Evolutionary conservation across 2,888 invertebrate species (phyloP).

Genomic region (Oxyteleia sp.): DNA sequence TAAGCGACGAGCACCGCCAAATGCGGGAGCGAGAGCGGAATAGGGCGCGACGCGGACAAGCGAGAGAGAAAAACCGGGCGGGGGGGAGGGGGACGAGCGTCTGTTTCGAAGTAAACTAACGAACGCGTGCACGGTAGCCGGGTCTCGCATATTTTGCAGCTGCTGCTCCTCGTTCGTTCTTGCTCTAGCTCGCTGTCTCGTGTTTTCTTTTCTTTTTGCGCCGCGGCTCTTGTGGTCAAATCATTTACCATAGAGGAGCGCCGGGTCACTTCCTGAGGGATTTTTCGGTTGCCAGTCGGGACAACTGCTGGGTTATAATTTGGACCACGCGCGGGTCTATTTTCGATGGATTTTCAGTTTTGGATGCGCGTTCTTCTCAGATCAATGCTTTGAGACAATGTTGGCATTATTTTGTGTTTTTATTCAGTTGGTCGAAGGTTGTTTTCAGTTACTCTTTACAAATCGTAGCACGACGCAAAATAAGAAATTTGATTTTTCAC

Average conservation of each 20-base stretch:
- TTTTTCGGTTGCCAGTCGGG: background rate
- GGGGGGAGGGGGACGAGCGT: conserved; percentile 8
- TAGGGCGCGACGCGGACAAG: background rate
- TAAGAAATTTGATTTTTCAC: too few relatives aligned
- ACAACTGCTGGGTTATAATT: background rate
- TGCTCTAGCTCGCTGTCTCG: conserved; percentile 8
- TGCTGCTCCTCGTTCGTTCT: conserved; percentile 15
- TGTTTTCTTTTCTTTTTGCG: conserved; percentile 23
- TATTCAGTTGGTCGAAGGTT: too few relatives aligned
- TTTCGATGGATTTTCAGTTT: background rate
- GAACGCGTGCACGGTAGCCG: conserved; percentile 12
- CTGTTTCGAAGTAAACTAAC: conserved; percentile 28
- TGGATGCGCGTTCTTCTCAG: too few relatives aligned
- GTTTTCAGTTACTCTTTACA: too few relatives aligned
- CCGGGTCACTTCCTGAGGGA: background rate
- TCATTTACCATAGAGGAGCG: conserved; percentile 7
- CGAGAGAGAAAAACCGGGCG: background rate
- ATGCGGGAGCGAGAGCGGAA: conserved; percentile 4
- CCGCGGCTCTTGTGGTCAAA: conserved; percentile 21
- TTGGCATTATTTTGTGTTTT: too few relatives aligned
- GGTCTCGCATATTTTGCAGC: conserved; percentile 26
- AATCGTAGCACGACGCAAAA: too few relatives aligned
- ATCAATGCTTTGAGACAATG: too few relatives aligned
- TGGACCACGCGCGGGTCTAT: background rate
- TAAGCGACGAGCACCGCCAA: conserved; percentile 3